Conservation (phyloP, 2,797 vertebrate genomes). For the Merluccius polli region DNA sequence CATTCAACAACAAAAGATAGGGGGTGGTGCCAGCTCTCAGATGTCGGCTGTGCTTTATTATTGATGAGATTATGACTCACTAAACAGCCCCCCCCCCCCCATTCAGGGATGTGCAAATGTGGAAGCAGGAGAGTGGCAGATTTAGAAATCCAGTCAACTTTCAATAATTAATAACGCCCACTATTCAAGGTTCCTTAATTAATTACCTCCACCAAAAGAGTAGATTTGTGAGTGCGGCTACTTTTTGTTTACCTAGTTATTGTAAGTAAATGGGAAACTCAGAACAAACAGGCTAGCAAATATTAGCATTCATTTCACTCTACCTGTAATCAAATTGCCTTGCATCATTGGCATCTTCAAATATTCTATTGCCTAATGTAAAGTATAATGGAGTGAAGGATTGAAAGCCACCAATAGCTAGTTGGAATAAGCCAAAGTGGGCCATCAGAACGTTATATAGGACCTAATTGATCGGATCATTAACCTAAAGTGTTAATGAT, state of each 20-base stretch:
- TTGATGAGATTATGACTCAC: conserved; percentile 69
- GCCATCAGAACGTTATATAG: background rate
- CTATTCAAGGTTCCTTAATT: conserved; percentile 22
- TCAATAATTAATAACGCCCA: conserved; percentile 25
- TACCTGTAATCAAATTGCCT: background rate
- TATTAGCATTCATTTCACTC: background rate
- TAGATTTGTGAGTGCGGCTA: background rate
- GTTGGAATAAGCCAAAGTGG: background rate
- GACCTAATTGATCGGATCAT: background rate
- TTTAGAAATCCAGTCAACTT: conserved; percentile 51
- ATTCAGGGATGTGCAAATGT: conserved; percentile 35
- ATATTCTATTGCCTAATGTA: background rate
- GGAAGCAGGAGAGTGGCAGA: conserved; percentile 50
- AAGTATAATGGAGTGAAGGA: background rate
- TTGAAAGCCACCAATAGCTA: background rate
- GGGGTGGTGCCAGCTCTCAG: conserved; percentile 46
- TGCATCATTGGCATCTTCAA: background rate
- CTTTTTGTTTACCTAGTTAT: background rate
- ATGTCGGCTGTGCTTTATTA: conserved; percentile 66
- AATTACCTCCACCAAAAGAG: background rate
- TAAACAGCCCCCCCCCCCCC: conserved; percentile 53
- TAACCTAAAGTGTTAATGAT: background rate
- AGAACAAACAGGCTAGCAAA: background rate
- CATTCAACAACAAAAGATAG: conserved; percentile 53
- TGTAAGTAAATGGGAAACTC: background rate